Conservation (phyloP, 1,140 invertebrate species). For the Hypsibius dujardini region DNA sequence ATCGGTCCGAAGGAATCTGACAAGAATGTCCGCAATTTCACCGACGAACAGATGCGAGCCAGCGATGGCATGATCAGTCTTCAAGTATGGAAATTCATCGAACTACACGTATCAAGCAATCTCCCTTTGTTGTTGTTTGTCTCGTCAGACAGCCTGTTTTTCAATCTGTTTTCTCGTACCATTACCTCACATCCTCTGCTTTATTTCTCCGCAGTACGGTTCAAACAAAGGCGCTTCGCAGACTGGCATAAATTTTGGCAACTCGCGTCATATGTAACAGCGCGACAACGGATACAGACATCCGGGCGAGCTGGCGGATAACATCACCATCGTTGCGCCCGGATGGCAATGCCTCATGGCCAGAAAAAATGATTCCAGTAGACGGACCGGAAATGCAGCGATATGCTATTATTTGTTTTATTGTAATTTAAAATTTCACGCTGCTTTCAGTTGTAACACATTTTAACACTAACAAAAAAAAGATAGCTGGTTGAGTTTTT, state of each 20-base stretch:
- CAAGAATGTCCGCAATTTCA: slow-evolving; percentile 58
- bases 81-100: neutral
- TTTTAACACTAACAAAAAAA: too few relatives aligned
- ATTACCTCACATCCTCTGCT: neutral
- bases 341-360: too few relatives aligned
- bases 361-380: too few relatives aligned
- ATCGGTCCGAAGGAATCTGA: slow-evolving; percentile 83
- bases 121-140: too few relatives aligned
- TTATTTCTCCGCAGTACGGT: slow-evolving; percentile 50
- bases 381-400: too few relatives aligned
- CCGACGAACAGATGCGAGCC: slow-evolving; percentile 69
- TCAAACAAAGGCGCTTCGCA: slow-evolving; percentile 77
- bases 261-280: slow-evolving; percentile 72
- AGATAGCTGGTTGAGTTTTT: too few relatives aligned
- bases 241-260: slow-evolving; percentile 80
- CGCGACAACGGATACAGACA: neutral
- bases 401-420: too few relatives aligned
- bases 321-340: too few relatives aligned
- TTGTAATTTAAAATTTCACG: too few relatives aligned
- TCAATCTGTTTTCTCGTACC: neutral
- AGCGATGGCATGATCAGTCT: slow-evolving; percentile 75
- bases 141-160: neutral
- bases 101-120: neutral
- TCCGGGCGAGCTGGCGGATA: too few relatives aligned
- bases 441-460: too few relatives aligned